Percentiles rank a stretch among this genome's conserved stretches.
These are phyloP conservation scores for Sebastes matsubarae DNA, from an alignment of 2,797 vertebrate genomes.

Conservation along the genomic window DNA sequence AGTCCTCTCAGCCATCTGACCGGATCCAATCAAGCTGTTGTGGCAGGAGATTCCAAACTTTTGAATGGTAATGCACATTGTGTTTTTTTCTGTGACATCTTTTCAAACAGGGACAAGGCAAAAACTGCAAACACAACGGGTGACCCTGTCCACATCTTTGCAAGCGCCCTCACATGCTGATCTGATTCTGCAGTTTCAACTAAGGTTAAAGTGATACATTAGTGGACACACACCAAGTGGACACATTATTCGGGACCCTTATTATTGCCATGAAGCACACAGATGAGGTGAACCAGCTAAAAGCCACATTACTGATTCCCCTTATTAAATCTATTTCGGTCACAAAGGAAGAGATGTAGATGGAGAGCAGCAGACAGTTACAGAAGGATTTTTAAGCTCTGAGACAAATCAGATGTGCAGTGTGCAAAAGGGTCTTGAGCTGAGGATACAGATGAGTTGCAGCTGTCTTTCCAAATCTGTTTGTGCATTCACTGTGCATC, in stretches of 20 bases:
- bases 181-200: neutral
- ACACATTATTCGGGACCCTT: neutral
- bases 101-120: neutral
- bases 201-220: neutral
- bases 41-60: neutral
- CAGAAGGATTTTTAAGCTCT: constrained; percentile 23
- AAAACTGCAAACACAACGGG: neutral
- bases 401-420: constrained; percentile 51
- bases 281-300: constrained; percentile 8
- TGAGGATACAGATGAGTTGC: constrained; percentile 4
- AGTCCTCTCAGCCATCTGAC: neutral
- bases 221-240: neutral
- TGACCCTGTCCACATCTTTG: neutral
- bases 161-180: neutral
- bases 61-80: neutral
- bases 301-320: constrained; percentile 4
- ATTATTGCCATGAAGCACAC: neutral
- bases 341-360: constrained; percentile 26
- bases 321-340: constrained; percentile 25
- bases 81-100: neutral
- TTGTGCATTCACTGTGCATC: constrained; percentile 13
- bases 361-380: constrained; percentile 29
- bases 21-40: neutral
- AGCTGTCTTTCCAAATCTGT: constrained; percentile 30
- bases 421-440: constrained; percentile 18